Evolutionary conservation across 1,140 invertebrate species (phyloP), one percentile per base, ranked within the genome.

Genomic region (Drosophila subobscura): DNA sequence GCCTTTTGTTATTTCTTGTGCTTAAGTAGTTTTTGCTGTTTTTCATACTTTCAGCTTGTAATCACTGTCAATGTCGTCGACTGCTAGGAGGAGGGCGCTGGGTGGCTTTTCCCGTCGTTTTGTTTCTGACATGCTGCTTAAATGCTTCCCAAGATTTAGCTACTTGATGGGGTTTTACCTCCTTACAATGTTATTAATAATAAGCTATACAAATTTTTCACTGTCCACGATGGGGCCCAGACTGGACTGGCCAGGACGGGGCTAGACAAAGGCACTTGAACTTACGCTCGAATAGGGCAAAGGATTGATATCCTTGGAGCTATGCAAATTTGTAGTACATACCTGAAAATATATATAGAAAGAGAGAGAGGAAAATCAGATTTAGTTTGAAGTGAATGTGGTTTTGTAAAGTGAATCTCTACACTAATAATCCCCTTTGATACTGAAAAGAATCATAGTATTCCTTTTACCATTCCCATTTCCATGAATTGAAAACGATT

Each of bases 121-220:
- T 89, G 81, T 81, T 86, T 78, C 65, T 85, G 81, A 88, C 81
- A 86, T 86, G 81, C 81, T 88, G 83, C 81, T 86, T 86, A 86
- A 86, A 86, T 86, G 81, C 78, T 86, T 88, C 63, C 73, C 83
- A 88, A 88, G 84, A 88, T 88, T 88, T 88, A 85, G 86, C 80
- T 80, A 86, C 78, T 85, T 89, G 80, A 89, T 81, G 70, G 71
- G 59, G 53, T 73, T 71, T 70, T 65, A 65, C 75, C 86, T 85
- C 67, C 85, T 89, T 79, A 79, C 86, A 89, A 81, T 85, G 85
- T 89, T 89, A 89, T 89, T 89, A 89, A 89, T 89, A 89, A 89
- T 89, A 89, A 89, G 85, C 85, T 86, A 89, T 89, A 89, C 85
- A 89, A 89, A 89, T 89, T 89, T 89, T 79, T 89, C 64, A 85